Base-by-base conservation (phyloP, 2,888 invertebrate genomes). In the Cryptus viduatorius region DNA sequence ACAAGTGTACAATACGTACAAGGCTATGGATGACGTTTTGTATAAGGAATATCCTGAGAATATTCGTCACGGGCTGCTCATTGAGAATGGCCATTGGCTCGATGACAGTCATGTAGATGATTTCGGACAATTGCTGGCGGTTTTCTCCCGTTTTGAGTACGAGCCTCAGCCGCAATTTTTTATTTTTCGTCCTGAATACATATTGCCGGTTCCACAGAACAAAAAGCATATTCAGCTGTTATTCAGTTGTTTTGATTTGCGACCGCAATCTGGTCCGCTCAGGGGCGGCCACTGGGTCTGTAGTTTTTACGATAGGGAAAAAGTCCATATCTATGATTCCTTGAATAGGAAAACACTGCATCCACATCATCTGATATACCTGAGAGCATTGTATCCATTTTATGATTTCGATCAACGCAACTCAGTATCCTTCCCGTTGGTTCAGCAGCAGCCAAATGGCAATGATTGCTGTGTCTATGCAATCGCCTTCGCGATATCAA, bases 201-300 rank as follows among this genome's bases (percentile, higher is more conserved):
- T 53, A n/a, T 3, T 19, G 7, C 16, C 53, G 5, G 7, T 53
- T 53, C 53, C 53, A 16, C 53, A 16, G 1, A 76, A 48, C 48
- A 19, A 72, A 46, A 56, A 78, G 69, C 83, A 87, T 53, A 69
- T 86, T 61, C 87, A 87, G 71, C 80, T 86, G 29, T 77, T 86
- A 65, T 72, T 82, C 46, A 83, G 86, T 29, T 75, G 79, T 56
- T 31, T 37, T 31, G 68, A 85, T 16, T 53, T 71, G 7, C 12
- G 24, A 3, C 4, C 37, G 0, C 12, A 48, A 29, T 42, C 37
- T 5, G 14, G 14, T 31, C 56, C 29, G n/a, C 24, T 46, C 19
- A 8, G 1, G 19, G 71, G 71, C 12, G 76, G 76, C 24, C 83
- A 85, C 50, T 83, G 85, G 82, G 73, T 85, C 10, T 85, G 85